Percentiles rank a stretch among this genome's conserved stretches.
These are phyloP conservation scores for Amorpha juglandis DNA, from an alignment of 2,888 invertebrate species.

Conservation along the genomic window DNA sequence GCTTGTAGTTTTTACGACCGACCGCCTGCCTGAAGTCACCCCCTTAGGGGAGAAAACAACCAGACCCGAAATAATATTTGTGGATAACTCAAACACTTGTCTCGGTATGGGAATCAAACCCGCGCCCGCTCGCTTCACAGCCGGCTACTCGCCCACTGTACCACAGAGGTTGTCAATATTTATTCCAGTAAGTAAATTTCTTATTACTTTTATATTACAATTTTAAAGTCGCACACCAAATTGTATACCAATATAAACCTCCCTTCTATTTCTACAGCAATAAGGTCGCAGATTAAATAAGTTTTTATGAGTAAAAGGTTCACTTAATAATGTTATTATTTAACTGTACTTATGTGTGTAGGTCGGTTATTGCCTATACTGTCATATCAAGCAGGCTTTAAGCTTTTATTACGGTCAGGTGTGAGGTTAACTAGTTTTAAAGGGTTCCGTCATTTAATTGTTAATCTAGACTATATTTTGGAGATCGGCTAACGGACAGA, in stretches of 20 bases:
- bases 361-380: constrained; percentile 77
- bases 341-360: constrained; percentile 64
- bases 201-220: neutral
- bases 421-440: neutral
- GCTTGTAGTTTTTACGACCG: too few relatives aligned
- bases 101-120: too few relatives aligned
- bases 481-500: too few relatives aligned
- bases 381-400: constrained; percentile 68
- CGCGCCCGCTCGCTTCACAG: too few relatives aligned
- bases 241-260: neutral
- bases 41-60: too few relatives aligned
- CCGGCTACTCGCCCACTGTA: too few relatives aligned
- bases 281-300: neutral
- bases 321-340: constrained; percentile 80
- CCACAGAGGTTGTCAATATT: too few relatives aligned
- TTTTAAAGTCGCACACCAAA: neutral
- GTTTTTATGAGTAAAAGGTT: constrained; percentile 41
- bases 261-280: neutral
- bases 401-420: constrained; percentile 52
- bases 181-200: too few relatives aligned
- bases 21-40: too few relatives aligned
- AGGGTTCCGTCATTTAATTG: constrained; percentile 19
- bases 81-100: too few relatives aligned
- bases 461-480: too few relatives aligned
- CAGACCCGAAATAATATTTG: too few relatives aligned